Base-by-base conservation (phyloP, 2,888 invertebrate species). In the Drymonia ruficornis region DNA sequence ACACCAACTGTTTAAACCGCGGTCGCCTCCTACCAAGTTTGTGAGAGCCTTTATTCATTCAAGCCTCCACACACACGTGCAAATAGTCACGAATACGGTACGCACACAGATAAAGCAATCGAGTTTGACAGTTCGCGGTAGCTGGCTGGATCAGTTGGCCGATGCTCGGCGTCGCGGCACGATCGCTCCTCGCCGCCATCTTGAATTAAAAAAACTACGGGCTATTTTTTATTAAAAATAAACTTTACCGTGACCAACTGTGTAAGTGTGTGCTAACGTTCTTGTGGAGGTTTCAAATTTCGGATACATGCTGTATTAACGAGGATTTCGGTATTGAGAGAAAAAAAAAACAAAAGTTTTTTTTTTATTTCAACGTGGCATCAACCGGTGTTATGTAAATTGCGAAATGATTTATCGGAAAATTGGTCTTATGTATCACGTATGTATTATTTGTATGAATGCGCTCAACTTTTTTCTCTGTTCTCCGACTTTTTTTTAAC, bases 161-260 rank as follows among this genome's bases (percentile, higher is more conserved):
- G 89, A 85, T 83, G 87, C 78, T 80, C 89, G 89, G 90, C 90
- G 87, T 81, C 85, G 89, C 88, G 89, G 88, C 70, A 82, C 76
- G 78, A 80, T 75, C 84, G 83, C 66, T 76, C 74, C 62, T 66
- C 67, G 80, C 74, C 84, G 87, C 86, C 84, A 88, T 88, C 54
- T 88, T 85, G 81, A 72, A 78, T 79, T 81, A 74, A 70, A 78
- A 68, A 76, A 83, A 79, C 81, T 74, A 77, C 86, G 85, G 80
- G 72, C 80, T 81, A 79, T 83, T 78, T 80, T 76, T 79, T 80
- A 55, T 58, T 70, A 83, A 83, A 86, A 86, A 84, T 84, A 87
- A 86, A 88, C 76, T 63, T 77, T 83, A 86, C 87, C 84, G 88
- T 89, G 87, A 83, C 79, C 79, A 74, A 74, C 69, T 79, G 78